phyloP scores from a whole-genome alignment of 2,888 invertebrate genomes.

The Blomia tropicalis region DNA sequence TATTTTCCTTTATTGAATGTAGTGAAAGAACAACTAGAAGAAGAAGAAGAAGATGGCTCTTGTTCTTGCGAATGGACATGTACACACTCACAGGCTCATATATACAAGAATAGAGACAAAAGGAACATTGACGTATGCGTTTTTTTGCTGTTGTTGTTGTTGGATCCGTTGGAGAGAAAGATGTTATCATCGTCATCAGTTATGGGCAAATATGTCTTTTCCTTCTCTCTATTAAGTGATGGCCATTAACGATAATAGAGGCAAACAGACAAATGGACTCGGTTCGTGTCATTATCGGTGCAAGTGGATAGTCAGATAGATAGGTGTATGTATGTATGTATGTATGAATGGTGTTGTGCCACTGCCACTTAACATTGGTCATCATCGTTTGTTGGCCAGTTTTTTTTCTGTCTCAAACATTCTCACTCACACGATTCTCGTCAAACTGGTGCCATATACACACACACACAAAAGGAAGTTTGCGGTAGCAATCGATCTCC shows the following conservation, averaged over 20 bases:
- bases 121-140: too few species aligned
- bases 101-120: too few species aligned
- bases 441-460: neutral
- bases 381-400: neutral
- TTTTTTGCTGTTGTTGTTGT: too few species aligned
- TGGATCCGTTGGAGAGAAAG: too few species aligned
- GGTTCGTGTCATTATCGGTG: neutral
- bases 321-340: neutral
- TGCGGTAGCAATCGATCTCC: neutral
- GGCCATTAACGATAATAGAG: slow-evolving; percentile 11
- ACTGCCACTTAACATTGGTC: neutral
- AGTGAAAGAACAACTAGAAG: too few species aligned
- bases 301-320: neutral
- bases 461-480: neutral
- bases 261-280: neutral
- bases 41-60: too few species aligned
- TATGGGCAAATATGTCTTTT: neutral
- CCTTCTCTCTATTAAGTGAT: neutral
- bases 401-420: neutral
- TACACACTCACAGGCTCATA: neutral
- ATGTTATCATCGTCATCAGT: slow-evolving; percentile 6
- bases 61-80: too few species aligned
- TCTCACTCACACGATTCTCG: neutral
- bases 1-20: neutral
- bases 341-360: neutral